phyloP scores from a whole-genome alignment of 2,888 invertebrate genomes.

The Drosophila niveifrons region DNA sequence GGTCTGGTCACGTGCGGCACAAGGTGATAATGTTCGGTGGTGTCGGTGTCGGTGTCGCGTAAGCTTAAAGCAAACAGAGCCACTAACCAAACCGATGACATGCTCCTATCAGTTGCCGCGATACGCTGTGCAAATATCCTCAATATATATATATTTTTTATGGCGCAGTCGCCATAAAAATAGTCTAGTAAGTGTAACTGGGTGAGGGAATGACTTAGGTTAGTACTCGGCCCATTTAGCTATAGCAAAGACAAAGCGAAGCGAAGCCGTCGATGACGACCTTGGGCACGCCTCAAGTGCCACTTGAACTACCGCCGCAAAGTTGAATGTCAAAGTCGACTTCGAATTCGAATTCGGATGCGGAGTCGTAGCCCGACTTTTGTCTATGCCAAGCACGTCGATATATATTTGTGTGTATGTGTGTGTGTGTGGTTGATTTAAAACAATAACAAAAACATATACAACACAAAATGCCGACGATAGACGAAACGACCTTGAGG shows the following conservation, averaged over 20 bases:
- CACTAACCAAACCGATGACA: conserved; percentile 19
- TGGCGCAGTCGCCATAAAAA: conserved; percentile 41
- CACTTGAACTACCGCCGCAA: conserved; percentile 71
- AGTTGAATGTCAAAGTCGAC: conserved; percentile 76
- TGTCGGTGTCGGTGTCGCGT: background rate
- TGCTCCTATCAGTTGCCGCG: conserved; percentile 38
- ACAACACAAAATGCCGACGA: conserved; percentile 27
- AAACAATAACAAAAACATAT: conserved; percentile 29
- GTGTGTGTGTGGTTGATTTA: conserved; percentile 8
- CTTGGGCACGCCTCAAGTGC: conserved; percentile 52
- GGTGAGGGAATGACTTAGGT: conserved; percentile 61
- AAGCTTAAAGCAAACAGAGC: conserved; percentile 25
- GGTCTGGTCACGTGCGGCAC: conserved; percentile 56
- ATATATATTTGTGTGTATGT: conserved; percentile 8
- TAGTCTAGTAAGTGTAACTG: conserved; percentile 37
- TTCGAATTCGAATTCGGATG: too few species aligned
- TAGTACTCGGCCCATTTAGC: conserved; percentile 46
- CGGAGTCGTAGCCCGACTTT: conserved; percentile 30
- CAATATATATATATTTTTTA: conserved; percentile 21
- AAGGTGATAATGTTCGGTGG: conserved; percentile 49
- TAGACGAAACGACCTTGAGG: conserved; percentile 42
- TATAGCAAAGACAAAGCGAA: conserved; percentile 12
- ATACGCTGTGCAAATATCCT: conserved; percentile 59
- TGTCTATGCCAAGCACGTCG: conserved; percentile 62
- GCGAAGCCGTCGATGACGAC: conserved; percentile 20